Percentiles rank a stretch among this genome's conserved stretches.
Evolutionary conservation across 2,888 invertebrate species (phyloP).

Genomic region (Mythimna impura): DNA sequence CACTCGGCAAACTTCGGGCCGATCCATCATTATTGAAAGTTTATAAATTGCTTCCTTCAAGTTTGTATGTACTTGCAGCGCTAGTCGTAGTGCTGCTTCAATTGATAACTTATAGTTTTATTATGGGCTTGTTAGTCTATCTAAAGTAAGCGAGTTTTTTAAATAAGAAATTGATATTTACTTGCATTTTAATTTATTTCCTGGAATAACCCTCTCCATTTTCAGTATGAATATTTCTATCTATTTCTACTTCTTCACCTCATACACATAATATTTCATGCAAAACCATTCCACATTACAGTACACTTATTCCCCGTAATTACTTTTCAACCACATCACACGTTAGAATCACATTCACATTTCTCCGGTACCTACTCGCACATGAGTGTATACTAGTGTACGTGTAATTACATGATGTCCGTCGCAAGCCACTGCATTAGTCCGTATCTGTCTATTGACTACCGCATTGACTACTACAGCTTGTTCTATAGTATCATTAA

Average conservation of each 20-base stretch:
- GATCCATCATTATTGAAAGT: constrained; percentile 88
- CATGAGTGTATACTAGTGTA: constrained; percentile 5
- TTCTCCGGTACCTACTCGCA: neutral
- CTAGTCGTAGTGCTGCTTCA: constrained; percentile 61
- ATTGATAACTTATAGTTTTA: constrained; percentile 60
- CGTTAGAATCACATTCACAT: constrained; percentile 23
- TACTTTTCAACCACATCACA: constrained; percentile 7
- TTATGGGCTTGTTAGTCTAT: constrained; percentile 44
- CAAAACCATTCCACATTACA: neutral
- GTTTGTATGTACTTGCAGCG: constrained; percentile 73
- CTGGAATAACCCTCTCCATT: neutral
- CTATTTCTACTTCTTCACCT: neutral
- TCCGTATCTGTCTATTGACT: constrained; percentile 29
- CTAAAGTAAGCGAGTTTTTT: constrained; percentile 15
- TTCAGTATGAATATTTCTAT: neutral
- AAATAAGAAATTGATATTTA: constrained; percentile 16
- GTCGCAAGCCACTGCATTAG: constrained; percentile 6
- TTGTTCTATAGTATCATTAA: constrained; percentile 1
- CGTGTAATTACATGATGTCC: constrained; percentile 37
- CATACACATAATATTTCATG: neutral
- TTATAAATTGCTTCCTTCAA: constrained; percentile 86
- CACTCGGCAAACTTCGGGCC: constrained; percentile 70
- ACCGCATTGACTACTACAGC: constrained; percentile 10
- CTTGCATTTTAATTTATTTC: constrained; percentile 15
- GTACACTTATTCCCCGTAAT: neutral